Conservation (phyloP, 2,888 invertebrate species). For the Lycophotia porphyrea region DNA sequence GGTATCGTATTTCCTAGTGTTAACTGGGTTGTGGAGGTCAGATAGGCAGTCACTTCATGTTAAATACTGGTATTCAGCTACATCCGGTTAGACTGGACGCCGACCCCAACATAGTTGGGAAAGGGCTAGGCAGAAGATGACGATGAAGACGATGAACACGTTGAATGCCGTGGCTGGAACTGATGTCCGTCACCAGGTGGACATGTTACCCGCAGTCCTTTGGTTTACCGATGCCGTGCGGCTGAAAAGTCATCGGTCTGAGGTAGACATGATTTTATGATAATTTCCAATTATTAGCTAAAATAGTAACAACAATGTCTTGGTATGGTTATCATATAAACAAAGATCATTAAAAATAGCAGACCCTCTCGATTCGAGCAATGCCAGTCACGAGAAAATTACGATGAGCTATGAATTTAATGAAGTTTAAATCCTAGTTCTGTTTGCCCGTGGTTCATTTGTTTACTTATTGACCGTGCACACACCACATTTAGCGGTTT, state of each 20-base stretch:
- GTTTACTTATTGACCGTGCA: neutral
- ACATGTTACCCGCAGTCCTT: neutral
- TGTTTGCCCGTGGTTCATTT: neutral
- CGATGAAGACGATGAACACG: no score
- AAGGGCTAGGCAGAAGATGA: no score
- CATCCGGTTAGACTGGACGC: no score
- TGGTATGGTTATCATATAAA: neutral
- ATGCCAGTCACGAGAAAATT: neutral
- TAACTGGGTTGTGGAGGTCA: no score
- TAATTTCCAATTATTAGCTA: neutral
- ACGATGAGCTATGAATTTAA: neutral
- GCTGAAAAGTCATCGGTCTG: neutral
- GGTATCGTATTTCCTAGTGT: no score
- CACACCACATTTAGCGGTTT: neutral
- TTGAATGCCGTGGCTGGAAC: no score
- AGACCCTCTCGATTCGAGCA: neutral
- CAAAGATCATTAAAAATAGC: neutral
- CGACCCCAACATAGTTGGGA: no score
- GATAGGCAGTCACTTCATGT: no score
- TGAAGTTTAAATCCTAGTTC: neutral
- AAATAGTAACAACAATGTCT: no score
- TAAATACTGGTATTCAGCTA: no score
- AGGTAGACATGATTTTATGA: neutral
- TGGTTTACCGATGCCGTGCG: neutral
- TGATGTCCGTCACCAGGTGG: neutral